These are phyloP conservation scores for Salvelinus alpinus DNA, from an alignment of 2,113 vertebrate genomes.

Conservation along the genomic window DNA sequence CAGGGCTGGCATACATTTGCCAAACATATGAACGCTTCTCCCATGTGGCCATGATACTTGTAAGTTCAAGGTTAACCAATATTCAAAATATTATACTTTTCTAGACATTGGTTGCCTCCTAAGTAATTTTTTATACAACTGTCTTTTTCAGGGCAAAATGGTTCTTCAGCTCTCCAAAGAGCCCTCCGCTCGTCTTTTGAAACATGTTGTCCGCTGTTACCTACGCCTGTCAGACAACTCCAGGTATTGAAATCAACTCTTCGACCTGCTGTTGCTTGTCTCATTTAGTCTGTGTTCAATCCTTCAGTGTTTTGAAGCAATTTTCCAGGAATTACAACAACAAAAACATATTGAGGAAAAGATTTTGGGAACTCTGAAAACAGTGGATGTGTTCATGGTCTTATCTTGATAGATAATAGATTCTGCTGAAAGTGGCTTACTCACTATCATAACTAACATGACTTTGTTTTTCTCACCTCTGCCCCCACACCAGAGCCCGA, in stretches of 20 bases:
- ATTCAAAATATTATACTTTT: not conserved
- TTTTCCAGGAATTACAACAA: too few relatives aligned
- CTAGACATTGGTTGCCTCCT: not conserved
- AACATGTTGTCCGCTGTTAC: conserved; percentile 96
- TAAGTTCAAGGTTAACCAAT: conserved; percentile 59
- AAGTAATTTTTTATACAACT: not conserved
- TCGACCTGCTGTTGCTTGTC: too few relatives aligned
- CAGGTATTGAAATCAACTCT: conserved; percentile 74
- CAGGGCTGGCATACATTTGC: conserved; percentile 95
- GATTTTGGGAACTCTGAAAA: too few relatives aligned
- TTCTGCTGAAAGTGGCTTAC: not conserved
- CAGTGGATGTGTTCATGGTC: too few relatives aligned
- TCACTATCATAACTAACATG: not conserved
- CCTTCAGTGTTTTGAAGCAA: too few relatives aligned
- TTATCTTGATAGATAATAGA: too few relatives aligned
- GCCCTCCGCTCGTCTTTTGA: conserved; percentile 91
- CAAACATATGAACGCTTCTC: conserved; percentile 97
- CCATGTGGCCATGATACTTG: conserved; percentile 97
- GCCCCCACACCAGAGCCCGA: conserved; percentile 83
- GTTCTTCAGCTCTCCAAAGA: conserved; percentile 98
- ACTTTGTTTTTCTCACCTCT: not conserved
- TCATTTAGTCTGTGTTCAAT: too few relatives aligned
- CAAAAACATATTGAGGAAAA: too few relatives aligned
- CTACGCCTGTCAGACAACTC: conserved; percentile 97
- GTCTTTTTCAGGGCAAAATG: conserved; percentile 88